Evolutionary conservation across 2,113 vertebrate genomes (phyloP), one percentile per base, ranked within the genome.

Genomic region (sheep (Ovis aries)): DNA sequence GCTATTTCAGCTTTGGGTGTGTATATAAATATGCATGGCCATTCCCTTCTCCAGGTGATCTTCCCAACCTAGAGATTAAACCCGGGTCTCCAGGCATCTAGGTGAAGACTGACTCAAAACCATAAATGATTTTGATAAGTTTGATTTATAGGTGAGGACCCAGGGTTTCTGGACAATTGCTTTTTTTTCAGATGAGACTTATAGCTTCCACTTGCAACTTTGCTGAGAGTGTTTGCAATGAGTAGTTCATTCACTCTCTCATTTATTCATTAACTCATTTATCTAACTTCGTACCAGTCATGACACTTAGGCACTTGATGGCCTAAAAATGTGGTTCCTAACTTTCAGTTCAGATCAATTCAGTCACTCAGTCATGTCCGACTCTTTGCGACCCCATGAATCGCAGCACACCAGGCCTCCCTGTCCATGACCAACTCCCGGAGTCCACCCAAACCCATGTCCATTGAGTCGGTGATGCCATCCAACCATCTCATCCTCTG

Each of bases 141-240:
- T 81, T 77, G 25, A 45, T 85, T 94, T 80, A 77, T 40, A 81
- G 29, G 21, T 50, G 6, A 52, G 7, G 14, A 91, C 17, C 3
- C 33, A 67, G 29, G 21, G 27, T 94, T 96, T 95, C 48, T 96
- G 19, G 40, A 95, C 10, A 85, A 81, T 21, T 85, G 3, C 50
- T 43, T 50, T 67, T 95, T 82, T 25, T 78, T 27, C 52, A 48
- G 43, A 88, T 84, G 16, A 92, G 9, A 90, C 67, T 87, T 83
- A 67, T 1, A 96, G 8, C n/a, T 95, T 94, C 15, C 16, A 59
- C 1, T 84, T 25, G 67, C 5, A 1, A 80, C 33, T 96, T 92
- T 31, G 50, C 14, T 95, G 16, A 88, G 43, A 33, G 19, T 67
- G 3, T 94, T 91, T 95, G 5, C 36, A 95, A 52, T 3, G 19